Evolutionary conservation across 1,140 invertebrate species (phyloP).

Genomic region (Plectrocnemia conspersa): DNA sequence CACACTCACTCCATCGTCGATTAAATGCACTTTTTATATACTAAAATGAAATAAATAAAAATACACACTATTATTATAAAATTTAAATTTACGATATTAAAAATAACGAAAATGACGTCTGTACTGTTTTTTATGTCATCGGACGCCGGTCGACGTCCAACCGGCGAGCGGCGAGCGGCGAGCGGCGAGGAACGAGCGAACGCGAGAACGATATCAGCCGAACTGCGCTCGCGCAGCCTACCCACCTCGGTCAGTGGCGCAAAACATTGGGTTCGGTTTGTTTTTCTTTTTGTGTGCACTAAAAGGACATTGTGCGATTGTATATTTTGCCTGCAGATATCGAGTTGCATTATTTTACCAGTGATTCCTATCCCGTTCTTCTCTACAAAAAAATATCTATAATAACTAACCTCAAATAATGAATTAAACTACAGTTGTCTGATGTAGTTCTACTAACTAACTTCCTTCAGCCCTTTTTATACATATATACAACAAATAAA

Average conservation of each 20-base stretch:
- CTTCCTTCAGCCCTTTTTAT: too few species aligned
- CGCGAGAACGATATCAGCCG: constrained; percentile 10
- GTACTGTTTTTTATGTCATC: too few species aligned
- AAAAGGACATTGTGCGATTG: not conserved
- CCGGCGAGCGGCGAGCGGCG: not conserved
- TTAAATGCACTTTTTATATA: not conserved
- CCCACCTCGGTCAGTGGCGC: not conserved
- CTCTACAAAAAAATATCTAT: too few species aligned
- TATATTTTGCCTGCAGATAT: not conserved
- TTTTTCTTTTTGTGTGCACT: not conserved
- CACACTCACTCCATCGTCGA: not conserved
- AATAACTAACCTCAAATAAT: too few species aligned
- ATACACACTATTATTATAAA: not conserved
- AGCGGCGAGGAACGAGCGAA: not conserved
- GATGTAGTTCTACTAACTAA: too few species aligned
- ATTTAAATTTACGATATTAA: too few species aligned
- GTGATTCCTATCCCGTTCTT: too few species aligned
- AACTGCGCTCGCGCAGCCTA: constrained; percentile 7
- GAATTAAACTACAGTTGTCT: too few species aligned
- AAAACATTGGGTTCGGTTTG: not conserved
- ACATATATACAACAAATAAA: too few species aligned
- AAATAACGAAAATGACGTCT: too few species aligned
- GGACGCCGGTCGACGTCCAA: too few species aligned
- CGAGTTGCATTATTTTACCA: too few species aligned
- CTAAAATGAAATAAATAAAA: not conserved